These are phyloP conservation scores for Chymomyza amoena DNA, from an alignment of 2,888 invertebrate genomes.

Conservation along the genomic window DNA sequence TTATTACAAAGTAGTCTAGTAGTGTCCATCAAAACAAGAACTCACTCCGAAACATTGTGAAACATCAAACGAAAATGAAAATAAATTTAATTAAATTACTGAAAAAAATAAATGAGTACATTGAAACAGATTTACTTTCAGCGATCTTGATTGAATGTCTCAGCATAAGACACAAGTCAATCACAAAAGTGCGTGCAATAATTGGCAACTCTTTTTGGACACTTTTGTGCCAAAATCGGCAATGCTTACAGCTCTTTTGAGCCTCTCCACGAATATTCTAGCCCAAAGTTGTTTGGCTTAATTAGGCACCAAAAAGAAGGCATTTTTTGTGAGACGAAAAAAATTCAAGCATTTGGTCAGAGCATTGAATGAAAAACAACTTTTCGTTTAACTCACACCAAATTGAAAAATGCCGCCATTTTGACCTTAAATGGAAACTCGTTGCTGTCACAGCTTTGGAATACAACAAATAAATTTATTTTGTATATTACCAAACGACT, in stretches of 20 bases:
- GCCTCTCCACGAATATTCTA: constrained; percentile 8
- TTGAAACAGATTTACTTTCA: background rate
- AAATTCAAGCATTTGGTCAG: constrained; percentile 52
- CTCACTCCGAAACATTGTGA: constrained; percentile 1
- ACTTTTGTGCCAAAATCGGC: constrained; percentile 26
- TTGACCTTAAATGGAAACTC: constrained; percentile 72
- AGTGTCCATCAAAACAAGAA: constrained; percentile 48
- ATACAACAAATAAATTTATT: background rate
- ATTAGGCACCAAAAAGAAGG: constrained; percentile 3
- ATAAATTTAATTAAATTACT: constrained; percentile 39
- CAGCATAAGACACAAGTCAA: background rate
- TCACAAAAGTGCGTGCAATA: constrained; percentile 20
- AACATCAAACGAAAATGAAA: constrained; percentile 38
- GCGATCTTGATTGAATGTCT: background rate
- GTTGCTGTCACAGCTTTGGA: constrained; percentile 37
- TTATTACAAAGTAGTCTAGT: constrained; percentile 54
- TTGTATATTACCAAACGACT: background rate
- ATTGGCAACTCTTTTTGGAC: constrained; percentile 58
- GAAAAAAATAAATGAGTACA: constrained; percentile 20
- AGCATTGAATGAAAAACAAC: constrained; percentile 56
- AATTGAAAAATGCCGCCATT: constrained; percentile 61
- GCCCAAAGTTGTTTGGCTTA: background rate
- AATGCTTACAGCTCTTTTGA: constrained; percentile 28
- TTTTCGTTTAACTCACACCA: constrained; percentile 49
- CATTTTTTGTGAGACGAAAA: constrained; percentile 16